Evolutionary conservation across 2,797 vertebrate genomes (phyloP), one percentile per base, ranked within the genome.

Genomic region (Lagodon rhomboides): DNA sequence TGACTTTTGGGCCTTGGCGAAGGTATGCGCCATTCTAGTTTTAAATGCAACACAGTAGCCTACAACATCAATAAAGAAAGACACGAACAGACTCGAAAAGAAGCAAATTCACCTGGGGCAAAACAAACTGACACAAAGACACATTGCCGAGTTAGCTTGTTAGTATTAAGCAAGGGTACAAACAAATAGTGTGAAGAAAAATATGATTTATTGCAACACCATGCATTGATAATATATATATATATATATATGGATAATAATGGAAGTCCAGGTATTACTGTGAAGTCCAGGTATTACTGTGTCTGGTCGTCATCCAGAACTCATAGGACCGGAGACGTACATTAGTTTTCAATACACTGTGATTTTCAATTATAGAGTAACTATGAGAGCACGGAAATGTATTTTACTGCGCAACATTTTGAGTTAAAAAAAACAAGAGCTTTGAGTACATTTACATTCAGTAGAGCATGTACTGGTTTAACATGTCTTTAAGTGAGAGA

Each of bases 371-470:
- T n/a, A n/a, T n/a, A n/a, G n/a, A n/a, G n/a, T n/a, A n/a, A 65
- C 46, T 23, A n/a, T 27, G 2, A 16, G 10, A 6, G 12, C 11
- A 15, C 6, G 1, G 8, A 5, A 67, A 18, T 3, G 15, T 65
- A 2, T 38, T 68, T 50, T 46, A 12, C 41, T n/a, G 16, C 27
- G 17, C 43, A 17, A 43, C 27, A 61, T 54, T 49, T 75, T 10
- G n/a, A 73, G 44, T 25, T 5, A 34, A 13, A n/a, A 43, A 47
- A 43, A 51, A 25, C 2, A n/a, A 30, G 12, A 44, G 41, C 11
- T n/a, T 11, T 23, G 12, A 22, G 44, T 25, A 13, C 44, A 75
- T 79, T 67, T 67, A 41, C 67, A 68, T 58, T 51, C 61, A 56
- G 58, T 23, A 55, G 41, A 34, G 44, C 20, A 34, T 13, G 10